These are phyloP conservation scores for Ectemnius lituratus DNA, from an alignment of 2,888 invertebrate species.

Conservation along the genomic window DNA sequence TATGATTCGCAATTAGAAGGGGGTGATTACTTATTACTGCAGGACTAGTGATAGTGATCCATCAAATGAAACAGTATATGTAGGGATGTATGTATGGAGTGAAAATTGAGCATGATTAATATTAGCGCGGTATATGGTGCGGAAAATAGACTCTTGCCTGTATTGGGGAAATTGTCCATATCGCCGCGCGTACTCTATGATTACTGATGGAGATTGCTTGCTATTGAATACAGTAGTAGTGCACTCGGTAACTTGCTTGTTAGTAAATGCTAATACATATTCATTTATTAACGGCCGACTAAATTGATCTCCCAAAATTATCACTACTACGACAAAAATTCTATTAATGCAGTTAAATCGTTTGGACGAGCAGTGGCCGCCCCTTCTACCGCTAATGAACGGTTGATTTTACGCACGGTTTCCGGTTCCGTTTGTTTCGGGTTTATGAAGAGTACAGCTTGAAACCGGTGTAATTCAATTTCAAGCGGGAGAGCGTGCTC, in stretches of 20 bases:
- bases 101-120: not conserved
- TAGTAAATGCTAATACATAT: not conserved
- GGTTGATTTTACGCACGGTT: slow-evolving; percentile 73
- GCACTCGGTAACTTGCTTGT: not conserved
- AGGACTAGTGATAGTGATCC: too few relatives aligned
- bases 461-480: slow-evolving; percentile 62
- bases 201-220: not conserved
- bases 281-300: slow-evolving; percentile 15
- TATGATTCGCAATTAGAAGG: too few relatives aligned
- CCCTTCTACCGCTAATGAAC: slow-evolving; percentile 66
- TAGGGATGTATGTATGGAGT: not conserved
- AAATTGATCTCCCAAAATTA: too few relatives aligned
- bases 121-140: too few relatives aligned
- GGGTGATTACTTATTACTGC: too few relatives aligned
- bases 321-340: not conserved
- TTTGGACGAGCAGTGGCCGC: slow-evolving; percentile 27
- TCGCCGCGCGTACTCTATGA: too few relatives aligned
- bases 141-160: too few relatives aligned
- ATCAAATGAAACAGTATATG: not conserved
- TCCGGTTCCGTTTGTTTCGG: slow-evolving; percentile 66
- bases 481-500: slow-evolving; percentile 39
- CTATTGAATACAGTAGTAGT: not conserved
- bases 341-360: slow-evolving; percentile 18
- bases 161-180: too few relatives aligned
- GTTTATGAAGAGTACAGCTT: slow-evolving; percentile 70